Evolutionary conservation across 2,113 vertebrate genomes (phyloP).

Genomic region (Hyperopisus bebe): DNA sequence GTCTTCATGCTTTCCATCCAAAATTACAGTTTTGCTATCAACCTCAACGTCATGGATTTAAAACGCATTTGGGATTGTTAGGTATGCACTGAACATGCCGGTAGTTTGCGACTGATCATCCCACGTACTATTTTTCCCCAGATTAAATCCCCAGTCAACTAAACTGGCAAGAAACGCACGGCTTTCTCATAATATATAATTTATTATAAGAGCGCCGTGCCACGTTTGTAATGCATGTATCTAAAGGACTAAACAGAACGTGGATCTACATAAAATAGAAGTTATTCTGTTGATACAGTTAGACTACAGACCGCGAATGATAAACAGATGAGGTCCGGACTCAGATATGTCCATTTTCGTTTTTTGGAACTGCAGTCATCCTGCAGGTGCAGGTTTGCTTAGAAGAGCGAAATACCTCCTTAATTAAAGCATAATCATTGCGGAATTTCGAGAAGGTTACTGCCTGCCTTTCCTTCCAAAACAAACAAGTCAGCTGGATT

Average conservation of each 20-base stretch:
- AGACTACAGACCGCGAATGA: constrained; percentile 52
- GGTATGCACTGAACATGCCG: not conserved
- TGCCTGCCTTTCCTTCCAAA: constrained; percentile 45
- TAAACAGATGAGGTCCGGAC: constrained; percentile 64
- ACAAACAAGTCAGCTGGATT: constrained; percentile 52
- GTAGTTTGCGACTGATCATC: not conserved
- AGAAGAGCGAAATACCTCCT: constrained; percentile 37
- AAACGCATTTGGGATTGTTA: not conserved
- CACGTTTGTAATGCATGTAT: not conserved
- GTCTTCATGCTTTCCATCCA: not conserved
- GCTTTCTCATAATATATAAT: constrained; percentile 35
- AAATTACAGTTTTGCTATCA: not conserved
- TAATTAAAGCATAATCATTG: constrained; percentile 54
- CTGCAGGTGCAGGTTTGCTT: constrained; percentile 61
- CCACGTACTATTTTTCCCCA: not conserved
- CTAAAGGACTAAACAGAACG: constrained; percentile 29
- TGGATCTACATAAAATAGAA: constrained; percentile 34
- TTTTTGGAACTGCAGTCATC: constrained; percentile 48
- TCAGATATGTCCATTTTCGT: constrained; percentile 54
- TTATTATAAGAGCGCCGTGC: constrained; percentile 24
- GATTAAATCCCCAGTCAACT: too few relatives aligned
- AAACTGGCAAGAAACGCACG: constrained; percentile 48
- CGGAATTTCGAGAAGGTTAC: constrained; percentile 51
- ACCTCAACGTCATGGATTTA: not conserved
- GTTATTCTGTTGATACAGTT: constrained; percentile 55